Base-by-base conservation (phyloP, 2,113 vertebrate genomes). In the Tetrax tetrax region DNA sequence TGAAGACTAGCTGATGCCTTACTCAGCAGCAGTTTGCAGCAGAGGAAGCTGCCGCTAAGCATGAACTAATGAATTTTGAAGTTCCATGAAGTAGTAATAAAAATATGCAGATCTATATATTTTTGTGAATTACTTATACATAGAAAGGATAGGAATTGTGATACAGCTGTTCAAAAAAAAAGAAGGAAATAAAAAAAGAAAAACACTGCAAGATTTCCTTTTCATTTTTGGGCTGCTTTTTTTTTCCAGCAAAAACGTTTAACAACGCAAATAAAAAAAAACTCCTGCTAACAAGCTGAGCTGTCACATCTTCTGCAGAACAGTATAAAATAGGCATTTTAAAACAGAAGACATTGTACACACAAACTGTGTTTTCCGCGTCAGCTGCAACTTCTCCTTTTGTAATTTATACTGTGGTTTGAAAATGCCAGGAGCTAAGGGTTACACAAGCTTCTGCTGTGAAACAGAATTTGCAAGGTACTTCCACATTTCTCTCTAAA, bases 341-440 rank as follows among this genome's bases (percentile, higher is more conserved):
- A 89, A 89, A 91, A 6, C 56, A 93, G 78, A 94, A 59, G 23
- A 91, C 45, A 94, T 47, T 31, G 29, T 41, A 90, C 74, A 87
- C n/a, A 48, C 66, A 92, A 86, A 96, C 51, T 94, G 57, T 84
- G 74, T 90, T 97, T 94, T 92, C 77, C 63, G 92, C 72, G 82
- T 83, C 72, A 94, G 61, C 37, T 78, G n/a, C 72, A 96, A 87
- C 66, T 96, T 87, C 75, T 92, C 37, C 41, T 87, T 89, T 84
- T 79, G 68, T 84, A 96, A 96, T 92, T 82, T 82, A 68, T 87
- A 82, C 35, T 29, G 28, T 28, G 86, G 70, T 75, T 96, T 93
- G 83, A 94, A 94, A 94, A 91, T 89, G 59, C 51, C 76, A 92
- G 33, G 47, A 94, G 27, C 59, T 78, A 95, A 72, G 66, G 66